Base-by-base conservation (phyloP, 2,888 invertebrate genomes). In the Opisthograptis luteolata region DNA sequence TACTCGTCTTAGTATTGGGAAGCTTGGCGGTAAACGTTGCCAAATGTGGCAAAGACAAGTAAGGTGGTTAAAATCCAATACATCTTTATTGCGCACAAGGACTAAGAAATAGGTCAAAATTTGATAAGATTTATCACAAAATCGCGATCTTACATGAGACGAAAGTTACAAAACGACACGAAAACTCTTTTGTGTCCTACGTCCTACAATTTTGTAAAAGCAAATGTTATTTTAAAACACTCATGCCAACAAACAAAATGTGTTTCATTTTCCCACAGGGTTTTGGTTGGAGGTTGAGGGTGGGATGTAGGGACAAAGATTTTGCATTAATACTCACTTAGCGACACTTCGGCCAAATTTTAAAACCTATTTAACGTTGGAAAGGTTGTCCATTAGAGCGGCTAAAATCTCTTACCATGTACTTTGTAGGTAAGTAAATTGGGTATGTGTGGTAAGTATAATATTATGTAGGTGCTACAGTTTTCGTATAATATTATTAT, bases 371-470 rank as follows among this genome's bases (percentile, higher is more conserved):
- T 81, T 81, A 80, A 77, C 77, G 73, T 76, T 77, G 53, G 60
- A 74, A 79, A 76, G 81, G 80, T 73, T 76, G 77, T 78, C 81
- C 84, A 82, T 82, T 84, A 82, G 74, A 68, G 68, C 67, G 73
- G 68, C 71, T 76, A 76, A 76, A 76, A 73, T 76, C 73, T 76
- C 76, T 76, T 64, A 73, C 73, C 59, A 71, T 69, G 42, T 46
- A 50, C 30, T 47, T 54, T 50, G 70, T 54, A 66, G 70, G 75
- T 50, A 49, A 40, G 47, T 50, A 50, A 47, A 44, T 35, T 34
- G n/a, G 24, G 48, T 42, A 46, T 48, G 37, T 40, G 50, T 36
- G 27, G 37, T 17, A 20, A 24, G 10, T 14, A 2, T 14, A 13
- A 14, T 14, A 28, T 1, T 12, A 14, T 4, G 10, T 25, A 3